Conservation (phyloP, 1,140 invertebrate genomes). For the Neotoxoptera formosana region DNA sequence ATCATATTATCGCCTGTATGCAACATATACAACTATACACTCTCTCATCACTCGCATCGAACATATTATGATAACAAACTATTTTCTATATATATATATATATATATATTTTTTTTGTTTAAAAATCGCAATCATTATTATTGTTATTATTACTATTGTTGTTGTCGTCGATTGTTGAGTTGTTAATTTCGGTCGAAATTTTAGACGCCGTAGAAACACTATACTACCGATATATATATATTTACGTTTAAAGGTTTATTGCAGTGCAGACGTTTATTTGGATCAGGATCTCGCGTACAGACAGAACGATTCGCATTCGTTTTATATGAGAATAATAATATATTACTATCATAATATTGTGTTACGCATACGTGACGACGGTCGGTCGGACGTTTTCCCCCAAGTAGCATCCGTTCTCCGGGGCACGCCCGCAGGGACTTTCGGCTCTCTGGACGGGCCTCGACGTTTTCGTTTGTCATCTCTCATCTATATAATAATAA, state of each 20-base stretch:
- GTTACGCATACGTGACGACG: not conserved
- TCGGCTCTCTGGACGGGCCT: not conserved
- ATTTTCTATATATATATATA: not conserved
- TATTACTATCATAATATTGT: not conserved
- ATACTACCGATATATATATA: no score
- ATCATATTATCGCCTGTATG: not conserved
- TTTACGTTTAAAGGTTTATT: not conserved
- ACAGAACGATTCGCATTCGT: constrained; percentile 32
- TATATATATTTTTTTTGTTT: not conserved
- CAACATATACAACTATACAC: not conserved
- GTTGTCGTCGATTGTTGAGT: no score
- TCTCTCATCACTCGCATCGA: not conserved
- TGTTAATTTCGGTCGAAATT: no score
- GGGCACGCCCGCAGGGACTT: no score
- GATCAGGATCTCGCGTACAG: not conserved
- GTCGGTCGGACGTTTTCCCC: not conserved
- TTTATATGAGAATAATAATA: not conserved
- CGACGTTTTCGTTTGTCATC: not conserved
- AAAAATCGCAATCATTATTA: not conserved
- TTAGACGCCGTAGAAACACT: no score
- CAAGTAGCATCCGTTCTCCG: not conserved
- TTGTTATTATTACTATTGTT: not conserved
- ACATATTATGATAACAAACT: not conserved
- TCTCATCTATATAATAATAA: no score
- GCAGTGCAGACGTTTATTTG: not conserved